These are phyloP conservation scores for Ips nitidus DNA, from an alignment of 1,140 invertebrate genomes.

Conservation along the genomic window DNA sequence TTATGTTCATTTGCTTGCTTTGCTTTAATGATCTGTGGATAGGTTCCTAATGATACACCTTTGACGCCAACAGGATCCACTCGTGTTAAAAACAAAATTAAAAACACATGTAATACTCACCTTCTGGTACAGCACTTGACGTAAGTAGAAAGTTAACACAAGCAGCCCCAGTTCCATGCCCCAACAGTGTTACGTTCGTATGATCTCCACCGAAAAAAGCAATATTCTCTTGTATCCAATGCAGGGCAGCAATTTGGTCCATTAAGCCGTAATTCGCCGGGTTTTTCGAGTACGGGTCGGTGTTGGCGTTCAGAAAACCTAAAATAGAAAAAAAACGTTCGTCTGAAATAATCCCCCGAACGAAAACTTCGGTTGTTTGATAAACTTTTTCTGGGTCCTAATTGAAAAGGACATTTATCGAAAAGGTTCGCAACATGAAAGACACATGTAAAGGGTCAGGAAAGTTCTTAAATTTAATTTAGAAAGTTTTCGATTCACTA, in stretches of 20 bases:
- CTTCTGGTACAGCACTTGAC: slow-evolving; percentile 88
- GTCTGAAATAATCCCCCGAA: neutral
- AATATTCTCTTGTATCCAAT: slow-evolving; percentile 95
- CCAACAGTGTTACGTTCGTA: slow-evolving; percentile 90
- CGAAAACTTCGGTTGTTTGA: neutral
- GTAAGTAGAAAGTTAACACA: slow-evolving; percentile 93
- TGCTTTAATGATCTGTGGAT: too few relatives aligned
- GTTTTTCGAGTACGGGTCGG: slow-evolving; percentile 76
- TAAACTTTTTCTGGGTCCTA: slow-evolving; percentile 7
- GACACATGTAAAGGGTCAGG: slow-evolving; percentile 43
- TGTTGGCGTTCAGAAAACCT: slow-evolving; percentile 88
- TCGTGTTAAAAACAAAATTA: too few relatives aligned
- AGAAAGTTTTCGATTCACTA: slow-evolving; percentile 42
- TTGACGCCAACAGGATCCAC: too few relatives aligned
- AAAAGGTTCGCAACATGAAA: slow-evolving; percentile 32
- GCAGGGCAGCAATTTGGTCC: slow-evolving; percentile 91
- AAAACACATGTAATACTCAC: slow-evolving; percentile 58
- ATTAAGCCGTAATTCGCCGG: slow-evolving; percentile 93
- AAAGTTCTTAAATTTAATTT: slow-evolving; percentile 43
- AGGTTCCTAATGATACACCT: too few relatives aligned
- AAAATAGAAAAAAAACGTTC: slow-evolving; percentile 49
- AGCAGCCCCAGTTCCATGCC: slow-evolving; percentile 92
- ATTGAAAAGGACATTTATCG: slow-evolving; percentile 26
- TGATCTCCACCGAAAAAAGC: slow-evolving; percentile 90
- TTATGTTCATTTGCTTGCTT: too few relatives aligned